Evolutionary conservation across 1,140 invertebrate species (phyloP), one percentile per base, ranked within the genome.

Genomic region (Chelonus insularis): DNA sequence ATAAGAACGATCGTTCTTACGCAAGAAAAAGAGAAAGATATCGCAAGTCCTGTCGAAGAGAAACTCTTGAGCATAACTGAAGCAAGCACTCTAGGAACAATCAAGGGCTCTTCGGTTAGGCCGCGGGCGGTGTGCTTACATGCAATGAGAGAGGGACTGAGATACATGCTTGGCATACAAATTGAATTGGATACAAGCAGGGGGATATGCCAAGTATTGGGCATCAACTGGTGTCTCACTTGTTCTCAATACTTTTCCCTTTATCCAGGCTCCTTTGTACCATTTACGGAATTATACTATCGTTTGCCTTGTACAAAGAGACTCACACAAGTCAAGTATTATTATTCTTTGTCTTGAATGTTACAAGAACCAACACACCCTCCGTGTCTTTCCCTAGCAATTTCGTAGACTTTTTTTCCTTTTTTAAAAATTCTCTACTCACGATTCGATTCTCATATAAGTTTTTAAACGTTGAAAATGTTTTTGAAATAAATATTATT

Each of bases 221-320:
- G 62, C 21, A 58, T 63, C 48, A 37, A 48, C 20, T 51, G 55
- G 55, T 9, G 18, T 41, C 29, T 18, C 4, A 32, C 32, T 21
- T 56, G 37, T 45, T 23, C 18, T 34, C 4, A 29, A 54, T 57
- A 41, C 43, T 25, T 12, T n/a, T 48, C 50, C 29, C 52, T 57
- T 11, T 11, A 11, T 14, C 9, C 1, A 11, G 11, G 14, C 8
- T 16, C 51, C 62, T 60, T 64, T 68, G 54, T 50, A 52, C 68
- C 71, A 65, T 72, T 64, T 71, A 72, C 61, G 71, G 69, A 72
- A 68, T 66, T 67, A 69, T 63, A 64, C 69, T 73, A 71, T 72
- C 69, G 71, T 67, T 65, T 64, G 61, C 57, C 60, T 54, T 39
- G 57, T 61, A 61, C 52, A 57, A 64, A 67, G 59, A 64, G 37